Evolutionary conservation across 2,113 vertebrate species (phyloP).

Genomic region (Apodemus sylvaticus): DNA sequence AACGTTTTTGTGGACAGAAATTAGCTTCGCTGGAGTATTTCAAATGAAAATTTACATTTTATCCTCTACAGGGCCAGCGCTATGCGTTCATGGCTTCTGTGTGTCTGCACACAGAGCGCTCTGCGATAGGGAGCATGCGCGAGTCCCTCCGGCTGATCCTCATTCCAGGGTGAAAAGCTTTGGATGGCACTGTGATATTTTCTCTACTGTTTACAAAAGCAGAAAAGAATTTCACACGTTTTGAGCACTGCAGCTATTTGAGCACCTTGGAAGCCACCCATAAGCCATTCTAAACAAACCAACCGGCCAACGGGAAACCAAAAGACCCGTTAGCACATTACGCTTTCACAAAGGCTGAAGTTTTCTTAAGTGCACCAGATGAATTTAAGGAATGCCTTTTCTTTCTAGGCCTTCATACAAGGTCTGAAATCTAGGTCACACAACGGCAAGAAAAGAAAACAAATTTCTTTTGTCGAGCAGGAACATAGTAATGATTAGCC

Average conservation of each 20-base stretch:
- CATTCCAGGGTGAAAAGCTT: conserved; percentile 14
- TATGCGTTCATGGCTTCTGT: background rate
- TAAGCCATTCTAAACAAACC: conserved; percentile 72
- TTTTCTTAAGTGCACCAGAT: conserved; percentile 39
- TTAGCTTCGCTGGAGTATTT: conserved; percentile 62
- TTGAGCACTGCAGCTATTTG: conserved; percentile 66
- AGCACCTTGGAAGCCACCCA: conserved; percentile 72
- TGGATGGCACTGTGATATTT: conserved; percentile 38
- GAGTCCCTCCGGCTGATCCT: background rate
- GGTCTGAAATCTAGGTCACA: conserved; percentile 11
- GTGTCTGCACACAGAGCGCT: background rate
- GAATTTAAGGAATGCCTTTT: conserved; percentile 61
- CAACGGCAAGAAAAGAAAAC: background rate
- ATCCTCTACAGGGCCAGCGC: background rate
- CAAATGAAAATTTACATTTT: background rate
- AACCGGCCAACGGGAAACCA: conserved; percentile 40
- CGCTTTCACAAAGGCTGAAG: background rate
- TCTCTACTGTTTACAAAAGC: conserved; percentile 73
- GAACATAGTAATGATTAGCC: background rate
- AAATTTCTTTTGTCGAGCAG: background rate
- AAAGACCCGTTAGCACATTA: conserved; percentile 62
- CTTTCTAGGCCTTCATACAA: background rate
- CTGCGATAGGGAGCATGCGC: background rate
- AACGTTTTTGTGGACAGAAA: background rate
- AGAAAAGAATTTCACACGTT: conserved; percentile 76